Evolutionary conservation across 1,140 invertebrate species (phyloP).

Genomic region (Drosophila novamexicana): DNA sequence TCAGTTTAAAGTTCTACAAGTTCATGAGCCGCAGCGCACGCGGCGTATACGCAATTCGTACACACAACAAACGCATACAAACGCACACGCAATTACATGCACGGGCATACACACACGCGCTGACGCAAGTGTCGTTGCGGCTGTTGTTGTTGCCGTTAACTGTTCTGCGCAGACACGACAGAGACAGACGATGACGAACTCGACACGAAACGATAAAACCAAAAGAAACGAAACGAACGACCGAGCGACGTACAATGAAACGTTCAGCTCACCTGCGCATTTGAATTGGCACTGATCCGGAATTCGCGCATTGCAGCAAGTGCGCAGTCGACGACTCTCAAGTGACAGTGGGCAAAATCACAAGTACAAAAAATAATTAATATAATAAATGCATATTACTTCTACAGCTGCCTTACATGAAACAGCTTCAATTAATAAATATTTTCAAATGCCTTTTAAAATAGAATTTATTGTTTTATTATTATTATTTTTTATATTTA

Average conservation of each 20-base stretch:
- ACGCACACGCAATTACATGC: not conserved
- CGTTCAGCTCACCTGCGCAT: conserved; percentile 75
- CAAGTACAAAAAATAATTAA: not conserved
- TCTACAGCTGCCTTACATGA: too few species aligned
- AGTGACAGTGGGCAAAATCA: conserved; percentile 30
- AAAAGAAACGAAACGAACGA: conserved; percentile 1
- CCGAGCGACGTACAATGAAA: conserved; percentile 30
- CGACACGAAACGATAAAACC: conserved; percentile 3
- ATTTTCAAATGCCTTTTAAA: too few species aligned
- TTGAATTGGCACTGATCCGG: conserved; percentile 72
- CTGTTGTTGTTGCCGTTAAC: conserved; percentile 24
- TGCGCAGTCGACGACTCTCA: conserved; percentile 37
- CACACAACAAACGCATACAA: conserved; percentile 8
- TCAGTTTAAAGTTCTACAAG: conserved; percentile 32
- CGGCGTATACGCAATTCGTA: conserved; percentile 47
- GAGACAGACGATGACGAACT: conserved; percentile 12
- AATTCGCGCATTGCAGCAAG: conserved; percentile 64
- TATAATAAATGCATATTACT: not conserved
- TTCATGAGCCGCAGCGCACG: conserved; percentile 20
- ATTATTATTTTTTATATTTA: too few species aligned
- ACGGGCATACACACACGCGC: not conserved
- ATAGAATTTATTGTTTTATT: too few species aligned
- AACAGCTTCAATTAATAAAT: not conserved
- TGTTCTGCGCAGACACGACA: conserved; percentile 38
- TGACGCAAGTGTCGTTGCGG: conserved; percentile 5